A percentile compares a stretch with the other conserved stretches of the same genome.
Evolutionary conservation across 2,888 invertebrate genomes (phyloP).

Genomic region (Pandemis heparana): DNA sequence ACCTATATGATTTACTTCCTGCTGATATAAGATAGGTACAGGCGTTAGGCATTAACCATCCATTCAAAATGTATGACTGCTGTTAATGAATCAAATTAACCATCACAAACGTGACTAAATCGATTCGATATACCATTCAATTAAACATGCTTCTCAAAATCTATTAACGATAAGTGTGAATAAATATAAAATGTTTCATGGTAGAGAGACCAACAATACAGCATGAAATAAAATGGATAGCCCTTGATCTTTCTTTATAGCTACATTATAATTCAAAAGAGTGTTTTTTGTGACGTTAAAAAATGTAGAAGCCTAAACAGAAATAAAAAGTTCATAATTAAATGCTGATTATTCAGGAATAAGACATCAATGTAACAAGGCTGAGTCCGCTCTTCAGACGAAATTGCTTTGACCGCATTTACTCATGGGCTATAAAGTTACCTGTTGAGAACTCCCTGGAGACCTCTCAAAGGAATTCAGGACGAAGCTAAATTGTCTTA

Average conservation of each 20-base stretch:
- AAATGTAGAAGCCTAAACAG: neutral
- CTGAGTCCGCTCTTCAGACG: conserved; percentile 57
- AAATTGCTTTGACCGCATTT: conserved; percentile 77
- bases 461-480: conserved; percentile 70
- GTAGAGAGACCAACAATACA: conserved; percentile 20
- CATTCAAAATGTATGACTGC: conserved; percentile 30
- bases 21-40: conserved; percentile 13
- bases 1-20: conserved; percentile 18
- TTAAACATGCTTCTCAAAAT: conserved; percentile 22
- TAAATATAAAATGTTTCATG: conserved; percentile 2
- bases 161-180: conserved; percentile 11
- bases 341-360: conserved; percentile 58
- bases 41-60: conserved; percentile 14
- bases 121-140: conserved; percentile 29
- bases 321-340: conserved; percentile 39
- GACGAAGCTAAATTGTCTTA: conserved; percentile 71
- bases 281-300: neutral
- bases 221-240: conserved; percentile 30
- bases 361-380: conserved; percentile 63
- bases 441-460: conserved; percentile 70
- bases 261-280: conserved; percentile 22
- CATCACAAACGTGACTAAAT: conserved; percentile 36
- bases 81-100: conserved; percentile 46
- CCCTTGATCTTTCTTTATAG: conserved; percentile 32
- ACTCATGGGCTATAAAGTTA: conserved; percentile 73